Evolutionary conservation across 2,888 invertebrate species (phyloP).

Genomic region (Drosophila vallismaia): DNA sequence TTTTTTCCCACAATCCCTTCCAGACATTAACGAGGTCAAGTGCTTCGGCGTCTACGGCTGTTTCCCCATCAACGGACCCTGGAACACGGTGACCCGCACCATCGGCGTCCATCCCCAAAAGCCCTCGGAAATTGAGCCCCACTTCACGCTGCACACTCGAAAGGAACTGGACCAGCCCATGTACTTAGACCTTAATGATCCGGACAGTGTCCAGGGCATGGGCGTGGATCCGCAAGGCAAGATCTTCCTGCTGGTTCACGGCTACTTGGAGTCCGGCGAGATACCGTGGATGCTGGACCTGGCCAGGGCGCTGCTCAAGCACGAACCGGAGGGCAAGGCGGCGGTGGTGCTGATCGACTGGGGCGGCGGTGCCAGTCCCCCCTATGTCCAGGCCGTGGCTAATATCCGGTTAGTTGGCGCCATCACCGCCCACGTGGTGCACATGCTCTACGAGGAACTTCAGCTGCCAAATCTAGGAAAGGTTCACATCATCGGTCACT

Average conservation of each 20-base stretch:
- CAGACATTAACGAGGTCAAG: constrained; percentile 85
- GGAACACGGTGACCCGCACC: constrained; percentile 91
- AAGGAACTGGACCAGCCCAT: constrained; percentile 85
- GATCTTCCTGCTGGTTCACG: constrained; percentile 92
- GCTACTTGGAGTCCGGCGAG: constrained; percentile 93
- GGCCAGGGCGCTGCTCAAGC: constrained; percentile 88
- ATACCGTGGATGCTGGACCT: constrained; percentile 88
- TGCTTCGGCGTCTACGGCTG: constrained; percentile 93
- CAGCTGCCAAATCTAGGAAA: constrained; percentile 86
- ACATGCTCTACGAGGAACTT: constrained; percentile 86
- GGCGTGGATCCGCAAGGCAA: constrained; percentile 87
- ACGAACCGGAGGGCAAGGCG: constrained; percentile 87
- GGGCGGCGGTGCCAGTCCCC: constrained; percentile 93
- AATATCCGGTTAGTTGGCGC: constrained; percentile 94
- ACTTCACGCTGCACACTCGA: constrained; percentile 86
- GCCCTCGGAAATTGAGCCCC: constrained; percentile 86
- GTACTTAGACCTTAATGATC: constrained; percentile 88
- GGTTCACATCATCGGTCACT: constrained; percentile 94
- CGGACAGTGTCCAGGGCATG: constrained; percentile 86
- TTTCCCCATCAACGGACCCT: constrained; percentile 90
- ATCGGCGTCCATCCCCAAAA: constrained; percentile 91
- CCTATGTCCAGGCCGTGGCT: constrained; percentile 96
- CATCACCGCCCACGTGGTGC: constrained; percentile 90
- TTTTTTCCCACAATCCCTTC: background rate
- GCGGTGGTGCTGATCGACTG: constrained; percentile 93